Conservation (phyloP, 2,113 vertebrate species). For the Lycaon pictus region DNA sequence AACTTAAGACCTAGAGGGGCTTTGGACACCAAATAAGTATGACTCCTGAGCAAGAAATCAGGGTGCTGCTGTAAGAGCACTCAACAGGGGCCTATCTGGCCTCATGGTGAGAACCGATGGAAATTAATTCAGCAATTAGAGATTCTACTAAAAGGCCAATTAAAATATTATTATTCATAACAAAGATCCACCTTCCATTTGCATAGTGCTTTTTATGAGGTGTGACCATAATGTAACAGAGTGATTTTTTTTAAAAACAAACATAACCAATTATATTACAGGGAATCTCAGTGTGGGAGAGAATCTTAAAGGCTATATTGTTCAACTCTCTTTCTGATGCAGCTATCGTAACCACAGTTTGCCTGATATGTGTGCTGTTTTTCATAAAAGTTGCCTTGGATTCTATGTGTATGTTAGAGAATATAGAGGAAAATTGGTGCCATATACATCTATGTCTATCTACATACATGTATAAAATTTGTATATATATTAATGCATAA, state of each 20-base stretch:
- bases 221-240: slow-evolving; percentile 53
- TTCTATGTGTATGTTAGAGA: not conserved
- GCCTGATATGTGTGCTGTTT: not conserved
- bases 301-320: not conserved
- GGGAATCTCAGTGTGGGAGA: not conserved
- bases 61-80: not conserved
- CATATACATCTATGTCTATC: not conserved
- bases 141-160: slow-evolving; percentile 46
- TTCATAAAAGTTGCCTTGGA: slow-evolving; percentile 17
- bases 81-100: not conserved
- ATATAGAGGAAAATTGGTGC: not conserved
- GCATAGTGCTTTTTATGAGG: slow-evolving; percentile 56
- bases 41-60: not conserved
- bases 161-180: slow-evolving; percentile 49
- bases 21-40: not conserved
- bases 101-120: not conserved
- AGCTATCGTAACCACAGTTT: not conserved
- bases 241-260: slow-evolving; percentile 28
- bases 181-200: slow-evolving; percentile 51
- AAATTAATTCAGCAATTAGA: slow-evolving; percentile 73
- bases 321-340: not conserved
- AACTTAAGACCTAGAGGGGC: not conserved
- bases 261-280: slow-evolving; percentile 53
- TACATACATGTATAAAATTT: not conserved
- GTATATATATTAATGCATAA: not conserved